Evolutionary conservation across 2,797 vertebrate species (phyloP), one percentile per base, ranked within the genome.

Genomic region (Propithecus perrieri): DNA sequence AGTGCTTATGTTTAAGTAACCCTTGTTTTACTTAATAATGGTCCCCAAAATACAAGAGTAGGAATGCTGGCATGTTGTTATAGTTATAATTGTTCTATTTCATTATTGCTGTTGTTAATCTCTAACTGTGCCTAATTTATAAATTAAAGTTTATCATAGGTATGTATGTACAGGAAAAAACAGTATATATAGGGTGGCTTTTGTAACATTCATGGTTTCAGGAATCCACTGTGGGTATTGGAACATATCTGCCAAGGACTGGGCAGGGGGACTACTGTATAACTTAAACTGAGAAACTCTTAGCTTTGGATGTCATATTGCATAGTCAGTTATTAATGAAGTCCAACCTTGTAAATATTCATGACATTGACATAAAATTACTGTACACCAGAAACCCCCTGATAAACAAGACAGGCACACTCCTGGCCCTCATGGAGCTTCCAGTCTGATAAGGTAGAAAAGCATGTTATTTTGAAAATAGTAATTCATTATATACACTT

Each of bases 251-350:
- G 24, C 13, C 24, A 43, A 2, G 24, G 24, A 72, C 4, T 26
- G 9, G 55, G 4, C 7, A 4, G 13, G 41, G 38, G 71, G 41
- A 28, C 6, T 43, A 28, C 26, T 28, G 6, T 30, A 79, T n/a
- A 72, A 87, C 50, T 76, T 88, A 79, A 97, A 94, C 65, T 85
- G 48, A 53, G 7, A 93, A 74, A 87, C 53, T 72, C 85, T 50
- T 33, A 63, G 30, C 48, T 95, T 86, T 92, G 55, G n/a, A 61
- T 22, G 67, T 81, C 35, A 61, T 5, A 67, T 10, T 76, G 30
- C 35, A 89, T 43, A 85, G 26, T 85, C 57, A 79, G 33, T 85
- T 85, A 75, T 43, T 69, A 88, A 94, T 43, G 2, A 85, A 92
- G 46, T 89, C 35, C 71, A 90, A 84, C 5, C 22, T 65, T 69